These are phyloP conservation scores for Arrhamphus sclerolepis DNA, from an alignment of 2,797 vertebrate species.

Conservation along the genomic window DNA sequence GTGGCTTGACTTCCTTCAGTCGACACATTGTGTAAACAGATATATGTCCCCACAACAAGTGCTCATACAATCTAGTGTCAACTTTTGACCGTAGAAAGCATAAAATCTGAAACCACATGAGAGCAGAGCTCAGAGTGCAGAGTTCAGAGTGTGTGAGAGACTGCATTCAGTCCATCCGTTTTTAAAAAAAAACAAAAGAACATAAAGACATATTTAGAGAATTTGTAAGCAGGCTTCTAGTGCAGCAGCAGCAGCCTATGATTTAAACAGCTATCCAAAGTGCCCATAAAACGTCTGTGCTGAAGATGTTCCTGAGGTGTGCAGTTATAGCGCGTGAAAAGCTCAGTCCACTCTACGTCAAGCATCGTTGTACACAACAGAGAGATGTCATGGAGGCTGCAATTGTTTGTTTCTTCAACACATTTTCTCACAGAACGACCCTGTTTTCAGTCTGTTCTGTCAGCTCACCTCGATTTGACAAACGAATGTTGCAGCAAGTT, in stretches of 20 bases:
- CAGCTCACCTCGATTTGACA: too few species aligned
- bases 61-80: conserved; percentile 9
- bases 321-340: too few species aligned
- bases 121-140: neutral
- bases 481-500: too few species aligned
- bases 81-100: conserved; percentile 15
- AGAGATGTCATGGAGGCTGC: too few species aligned
- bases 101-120: conserved; percentile 19
- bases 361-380: too few species aligned
- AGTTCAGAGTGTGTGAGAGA: neutral
- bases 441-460: too few species aligned
- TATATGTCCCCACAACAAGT: conserved; percentile 1
- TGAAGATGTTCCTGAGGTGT: too few species aligned
- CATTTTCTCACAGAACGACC: too few species aligned
- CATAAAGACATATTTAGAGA: conserved; percentile 5
- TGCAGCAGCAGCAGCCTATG: neutral
- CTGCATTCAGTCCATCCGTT: neutral
- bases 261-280: neutral
- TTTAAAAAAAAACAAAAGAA: too few species aligned
- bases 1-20: neutral
- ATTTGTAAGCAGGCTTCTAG: neutral
- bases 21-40: conserved; percentile 6
- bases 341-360: too few species aligned
- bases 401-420: too few species aligned
- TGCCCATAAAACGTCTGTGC: neutral